Percentiles rank a stretch among this genome's conserved stretches.
These are phyloP conservation scores for Rhadina sibilatrix DNA, from an alignment of 2,113 vertebrate genomes.

Conservation along the genomic window DNA sequence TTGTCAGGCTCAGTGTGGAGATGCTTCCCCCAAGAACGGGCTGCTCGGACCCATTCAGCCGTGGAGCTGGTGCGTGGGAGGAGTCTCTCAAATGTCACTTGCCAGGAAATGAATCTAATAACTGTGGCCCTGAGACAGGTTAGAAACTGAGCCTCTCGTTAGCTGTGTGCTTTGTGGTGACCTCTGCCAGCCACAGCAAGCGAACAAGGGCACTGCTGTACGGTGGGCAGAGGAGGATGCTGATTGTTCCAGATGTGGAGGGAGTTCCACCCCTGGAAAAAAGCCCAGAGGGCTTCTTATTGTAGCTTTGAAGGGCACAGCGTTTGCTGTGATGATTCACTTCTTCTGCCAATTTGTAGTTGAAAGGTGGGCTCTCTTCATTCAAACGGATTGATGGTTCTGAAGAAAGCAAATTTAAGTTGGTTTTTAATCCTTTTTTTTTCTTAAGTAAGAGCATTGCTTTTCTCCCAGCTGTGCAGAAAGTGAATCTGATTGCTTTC, in stretches of 20 bases:
- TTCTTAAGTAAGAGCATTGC: neutral
- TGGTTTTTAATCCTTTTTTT: neutral
- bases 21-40: neutral
- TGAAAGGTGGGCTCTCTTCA: neutral
- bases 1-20: accelerated
- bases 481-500: slow-evolving; percentile 32
- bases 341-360: neutral
- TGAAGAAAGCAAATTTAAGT: slow-evolving; percentile 5
- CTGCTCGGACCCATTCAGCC: neutral
- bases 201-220: neutral
- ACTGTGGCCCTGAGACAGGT: neutral
- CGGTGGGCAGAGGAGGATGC: neutral
- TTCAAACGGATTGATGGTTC: neutral
- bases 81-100: neutral
- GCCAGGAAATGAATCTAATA: neutral
- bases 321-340: neutral
- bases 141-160: neutral
- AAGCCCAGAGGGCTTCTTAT: neutral
- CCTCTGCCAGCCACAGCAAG: neutral
- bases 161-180: neutral
- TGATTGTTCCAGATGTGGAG: neutral
- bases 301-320: neutral
- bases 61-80: neutral
- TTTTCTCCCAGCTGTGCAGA: neutral
- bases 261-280: neutral